Base-by-base conservation (phyloP, 2,888 invertebrate species). In the Tetragnatha montana region DNA sequence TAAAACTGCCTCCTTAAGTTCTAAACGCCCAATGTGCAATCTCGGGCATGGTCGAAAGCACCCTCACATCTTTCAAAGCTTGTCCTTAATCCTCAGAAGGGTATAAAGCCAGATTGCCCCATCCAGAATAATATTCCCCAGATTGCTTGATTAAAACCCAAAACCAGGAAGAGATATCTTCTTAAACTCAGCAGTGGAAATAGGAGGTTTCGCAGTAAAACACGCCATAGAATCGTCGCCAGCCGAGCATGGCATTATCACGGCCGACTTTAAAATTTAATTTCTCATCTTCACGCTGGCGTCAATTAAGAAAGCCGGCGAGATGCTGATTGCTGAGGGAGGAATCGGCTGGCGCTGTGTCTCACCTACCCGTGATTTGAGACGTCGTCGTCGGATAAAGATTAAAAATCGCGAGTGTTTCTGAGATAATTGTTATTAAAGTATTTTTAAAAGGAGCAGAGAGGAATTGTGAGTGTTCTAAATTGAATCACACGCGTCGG, bases 211-310 rank as follows among this genome's bases (percentile, higher is more conserved):
- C 60, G 60, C 60, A 60, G 0, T 60, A 60, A 60, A 60, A 10
- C 10, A 17, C 60, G 12, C 60, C 60, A 60, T 17, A 17, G 14
- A 60, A 60, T 8, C 12, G 60, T 10, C 60, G 35, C 49, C 81
- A 71, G n/a, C 49, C 70, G 49, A 81, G 81, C 49, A 71, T 81
- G 70, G 47, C 70, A 47, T 70, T 70, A 81, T 70, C 70, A 70
- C 47, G 19, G 78, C 49, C 81, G 35, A 81, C 21, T 81, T 81
- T 69, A 73, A 82, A 73, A 49, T 82, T 73, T 73, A 82, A 82
- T 82, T 71, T 8, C 21, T 22, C 49, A 21, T 80, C 73, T 82
- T n/a, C 81, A 73, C 73, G 73, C 73, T 51, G n/a, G 73, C 73
- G 73, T 21, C 73, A 82, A 73, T 82, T 82, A 82, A 82, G 81